These are phyloP conservation scores for Lutraria rhynchaena DNA, from an alignment of 1,140 invertebrate species.

Conservation along the genomic window DNA sequence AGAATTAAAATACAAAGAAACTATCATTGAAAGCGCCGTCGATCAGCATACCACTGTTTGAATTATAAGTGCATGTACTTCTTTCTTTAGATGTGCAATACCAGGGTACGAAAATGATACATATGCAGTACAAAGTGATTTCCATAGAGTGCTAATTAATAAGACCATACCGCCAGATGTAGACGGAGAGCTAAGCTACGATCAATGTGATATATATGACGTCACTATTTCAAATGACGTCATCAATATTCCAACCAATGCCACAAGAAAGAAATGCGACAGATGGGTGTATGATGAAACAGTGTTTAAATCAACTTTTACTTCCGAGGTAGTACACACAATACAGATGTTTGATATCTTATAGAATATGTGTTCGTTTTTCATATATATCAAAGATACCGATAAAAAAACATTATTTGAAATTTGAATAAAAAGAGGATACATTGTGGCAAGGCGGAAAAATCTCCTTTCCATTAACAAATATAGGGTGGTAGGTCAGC, in stretches of 20 bases:
- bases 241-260: slow-evolving; percentile 40
- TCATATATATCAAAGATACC: too few species aligned
- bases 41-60: too few species aligned
- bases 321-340: slow-evolving; percentile 45
- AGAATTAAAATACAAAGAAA: too few species aligned
- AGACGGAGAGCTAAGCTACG: slow-evolving; percentile 33
- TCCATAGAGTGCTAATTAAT: slow-evolving; percentile 54
- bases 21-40: too few species aligned
- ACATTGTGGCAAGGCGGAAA: too few species aligned
- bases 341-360: too few species aligned
- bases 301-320: slow-evolving; percentile 53
- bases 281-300: slow-evolving; percentile 59
- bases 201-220: slow-evolving; percentile 39
- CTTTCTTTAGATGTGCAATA: slow-evolving; percentile 35
- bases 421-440: too few species aligned
- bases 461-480: too few species aligned
- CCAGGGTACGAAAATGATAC: slow-evolving; percentile 56
- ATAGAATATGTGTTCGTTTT: too few species aligned
- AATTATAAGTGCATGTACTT: too few species aligned
- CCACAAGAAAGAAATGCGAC: slow-evolving; percentile 1
- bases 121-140: slow-evolving; percentile 43
- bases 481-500: too few species aligned
- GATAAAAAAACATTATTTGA: too few species aligned
- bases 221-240: not conserved
- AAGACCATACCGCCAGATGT: slow-evolving; percentile 40